Evolutionary conservation across 2,888 invertebrate species (phyloP).

Genomic region (Heteropelma amictum): DNA sequence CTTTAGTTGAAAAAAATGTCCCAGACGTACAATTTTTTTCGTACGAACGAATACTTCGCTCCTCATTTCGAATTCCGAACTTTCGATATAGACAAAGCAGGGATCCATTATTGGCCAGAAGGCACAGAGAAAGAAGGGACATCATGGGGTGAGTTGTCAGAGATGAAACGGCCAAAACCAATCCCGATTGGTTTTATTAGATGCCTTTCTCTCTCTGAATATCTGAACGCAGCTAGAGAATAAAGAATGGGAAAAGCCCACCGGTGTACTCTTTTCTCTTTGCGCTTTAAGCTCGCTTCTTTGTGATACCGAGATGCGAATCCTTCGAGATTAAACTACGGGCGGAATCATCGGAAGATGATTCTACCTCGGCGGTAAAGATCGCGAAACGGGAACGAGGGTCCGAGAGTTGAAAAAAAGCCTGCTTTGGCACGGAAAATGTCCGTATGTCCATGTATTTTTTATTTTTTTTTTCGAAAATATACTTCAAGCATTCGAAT

Average conservation of each 20-base stretch:
- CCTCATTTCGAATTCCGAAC: conserved; percentile 18
- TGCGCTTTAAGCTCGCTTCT: conserved; percentile 60
- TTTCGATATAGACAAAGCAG: conserved; percentile 42
- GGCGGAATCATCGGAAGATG: conserved; percentile 5
- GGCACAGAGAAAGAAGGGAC: conserved; percentile 7
- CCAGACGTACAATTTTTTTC: conserved; percentile 17
- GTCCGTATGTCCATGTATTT: conserved; percentile 8
- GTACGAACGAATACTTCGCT: conserved; percentile 33
- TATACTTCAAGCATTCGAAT: too few species aligned
- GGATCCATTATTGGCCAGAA: conserved; percentile 25
- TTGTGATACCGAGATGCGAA: conserved; percentile 57
- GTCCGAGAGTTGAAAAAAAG: conserved; percentile 19
- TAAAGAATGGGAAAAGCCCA: neutral
- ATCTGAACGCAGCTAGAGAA: conserved; percentile 8
- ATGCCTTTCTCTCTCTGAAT: conserved; percentile 58
- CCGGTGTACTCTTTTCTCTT: conserved; percentile 43
- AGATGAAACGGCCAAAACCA: conserved; percentile 62
- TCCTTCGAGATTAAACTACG: conserved; percentile 11
- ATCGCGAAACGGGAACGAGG: conserved; percentile 23
- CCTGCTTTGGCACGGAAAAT: conserved; percentile 29
- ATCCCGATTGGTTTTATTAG: conserved; percentile 71
- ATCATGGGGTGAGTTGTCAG: conserved; percentile 22
- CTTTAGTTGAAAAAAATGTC: too few species aligned
- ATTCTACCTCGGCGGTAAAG: conserved; percentile 11
- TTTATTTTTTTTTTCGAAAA: neutral